A percentile compares a stretch with the other conserved stretches of the same genome.
Evolutionary conservation across 2,797 vertebrate species (phyloP).

Genomic region (Agapornis canus): DNA sequence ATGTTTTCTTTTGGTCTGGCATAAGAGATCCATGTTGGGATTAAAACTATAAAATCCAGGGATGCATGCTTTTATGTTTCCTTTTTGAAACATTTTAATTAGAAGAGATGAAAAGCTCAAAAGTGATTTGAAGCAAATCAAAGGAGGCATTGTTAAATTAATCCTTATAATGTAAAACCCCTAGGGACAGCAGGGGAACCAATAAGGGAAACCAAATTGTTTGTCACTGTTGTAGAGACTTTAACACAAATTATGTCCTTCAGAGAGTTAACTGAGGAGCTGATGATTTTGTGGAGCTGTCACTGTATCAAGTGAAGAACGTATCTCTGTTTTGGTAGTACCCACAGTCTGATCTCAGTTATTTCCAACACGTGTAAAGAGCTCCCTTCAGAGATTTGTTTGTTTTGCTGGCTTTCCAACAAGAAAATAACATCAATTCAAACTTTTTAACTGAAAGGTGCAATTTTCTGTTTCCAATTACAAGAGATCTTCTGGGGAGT

Average conservation of each 20-base stretch:
- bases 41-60: neutral
- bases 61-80: neutral
- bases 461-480: neutral
- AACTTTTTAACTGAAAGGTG: neutral
- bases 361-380: neutral
- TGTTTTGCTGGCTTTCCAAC: neutral
- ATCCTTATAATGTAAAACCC: neutral
- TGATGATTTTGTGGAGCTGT: slow-evolving; percentile 2
- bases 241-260: neutral
- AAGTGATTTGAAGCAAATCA: neutral
- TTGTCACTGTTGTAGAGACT: neutral
- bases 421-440: neutral
- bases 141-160: neutral
- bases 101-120: neutral
- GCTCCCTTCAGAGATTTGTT: neutral
- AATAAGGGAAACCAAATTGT: neutral
- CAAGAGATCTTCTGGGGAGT: neutral
- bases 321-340: neutral
- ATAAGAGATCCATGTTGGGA: neutral
- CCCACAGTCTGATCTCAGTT: neutral
- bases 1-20: neutral
- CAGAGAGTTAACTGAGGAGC: neutral
- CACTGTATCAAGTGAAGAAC: neutral
- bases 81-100: neutral
- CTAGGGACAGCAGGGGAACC: neutral